Percentiles rank a stretch among this genome's conserved stretches.
These are phyloP conservation scores for Oplegnathus fasciatus DNA, from an alignment of 2,113 vertebrate genomes.

Conservation along the genomic window DNA sequence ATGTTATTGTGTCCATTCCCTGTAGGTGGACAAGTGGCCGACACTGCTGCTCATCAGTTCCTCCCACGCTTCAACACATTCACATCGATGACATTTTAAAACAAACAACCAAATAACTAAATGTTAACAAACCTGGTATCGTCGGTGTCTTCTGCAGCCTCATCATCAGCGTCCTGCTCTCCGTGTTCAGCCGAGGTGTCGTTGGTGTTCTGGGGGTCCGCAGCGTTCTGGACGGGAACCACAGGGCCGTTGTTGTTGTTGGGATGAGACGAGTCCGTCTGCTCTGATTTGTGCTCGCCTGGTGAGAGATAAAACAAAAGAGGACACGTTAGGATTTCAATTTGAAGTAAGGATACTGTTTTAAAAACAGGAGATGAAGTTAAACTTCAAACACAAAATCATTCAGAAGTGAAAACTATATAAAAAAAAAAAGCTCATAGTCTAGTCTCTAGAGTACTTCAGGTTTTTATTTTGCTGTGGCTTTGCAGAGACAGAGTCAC, in stretches of 20 bases:
- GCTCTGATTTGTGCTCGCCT: slow-evolving; percentile 73
- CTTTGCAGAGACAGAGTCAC: neutral
- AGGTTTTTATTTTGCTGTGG: neutral
- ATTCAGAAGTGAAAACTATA: neutral
- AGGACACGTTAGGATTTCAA: neutral
- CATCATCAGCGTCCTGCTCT: slow-evolving; percentile 94
- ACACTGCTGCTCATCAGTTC: too few relatives aligned
- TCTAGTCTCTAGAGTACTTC: neutral
- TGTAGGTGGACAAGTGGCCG: too few relatives aligned
- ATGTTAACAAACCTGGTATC: slow-evolving; percentile 86
- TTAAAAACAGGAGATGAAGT: neutral
- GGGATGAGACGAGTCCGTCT: slow-evolving; percentile 51
- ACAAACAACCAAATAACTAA: neutral
- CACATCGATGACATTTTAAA: neutral
- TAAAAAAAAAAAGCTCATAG: too few relatives aligned
- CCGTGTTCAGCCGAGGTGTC: slow-evolving; percentile 81
- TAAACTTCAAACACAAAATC: neutral
- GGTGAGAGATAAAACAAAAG: neutral
- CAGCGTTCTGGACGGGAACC: slow-evolving; percentile 39
- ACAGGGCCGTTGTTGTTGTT: slow-evolving; percentile 77
- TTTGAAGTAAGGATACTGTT: neutral
- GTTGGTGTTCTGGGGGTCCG: slow-evolving; percentile 42
- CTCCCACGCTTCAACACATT: neutral
- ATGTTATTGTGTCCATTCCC: too few relatives aligned
- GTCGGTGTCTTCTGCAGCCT: slow-evolving; percentile 94